Percentiles rank a stretch among this genome's conserved stretches.
phyloP scores from a whole-genome alignment of 2,888 invertebrate species.

The Stenichneumon culpator region DNA sequence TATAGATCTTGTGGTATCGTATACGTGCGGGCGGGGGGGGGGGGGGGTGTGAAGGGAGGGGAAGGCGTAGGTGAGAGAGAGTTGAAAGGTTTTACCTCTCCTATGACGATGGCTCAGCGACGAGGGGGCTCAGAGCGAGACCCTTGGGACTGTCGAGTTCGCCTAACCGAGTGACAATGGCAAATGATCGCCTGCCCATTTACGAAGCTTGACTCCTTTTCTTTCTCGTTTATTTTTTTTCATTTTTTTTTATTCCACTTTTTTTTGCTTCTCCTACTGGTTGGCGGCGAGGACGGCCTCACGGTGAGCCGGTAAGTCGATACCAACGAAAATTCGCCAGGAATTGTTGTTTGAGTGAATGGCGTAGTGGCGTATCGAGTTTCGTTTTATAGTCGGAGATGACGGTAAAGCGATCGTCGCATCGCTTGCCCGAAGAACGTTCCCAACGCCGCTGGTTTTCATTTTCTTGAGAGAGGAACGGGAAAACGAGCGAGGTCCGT shows the following conservation, averaged over 20 bases:
- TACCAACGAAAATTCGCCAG: slow-evolving; percentile 11
- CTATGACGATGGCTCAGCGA: background rate
- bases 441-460: background rate
- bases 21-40: too few relatives aligned
- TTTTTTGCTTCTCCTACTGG: background rate
- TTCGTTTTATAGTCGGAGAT: slow-evolving; percentile 24
- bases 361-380: slow-evolving; percentile 45
- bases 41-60: too few relatives aligned
- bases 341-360: slow-evolving; percentile 31
- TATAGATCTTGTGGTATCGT: slow-evolving; percentile 29
- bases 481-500: background rate
- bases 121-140: slow-evolving; percentile 12
- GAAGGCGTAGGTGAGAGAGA: background rate
- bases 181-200: slow-evolving; percentile 42
- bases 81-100: slow-evolving; percentile 1
- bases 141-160: slow-evolving; percentile 48
- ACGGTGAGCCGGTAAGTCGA: slow-evolving; percentile 5
- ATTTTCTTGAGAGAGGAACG: background rate
- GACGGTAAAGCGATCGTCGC: background rate
- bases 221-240: slow-evolving; percentile 7
- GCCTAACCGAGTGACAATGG: slow-evolving; percentile 53
- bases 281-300: slow-evolving; percentile 9
- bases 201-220: slow-evolving; percentile 7
- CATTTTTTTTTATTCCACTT: background rate
- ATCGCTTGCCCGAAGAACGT: background rate